Base-by-base conservation (phyloP, 2,797 vertebrate genomes). In the Etheostoma perlongum region DNA sequence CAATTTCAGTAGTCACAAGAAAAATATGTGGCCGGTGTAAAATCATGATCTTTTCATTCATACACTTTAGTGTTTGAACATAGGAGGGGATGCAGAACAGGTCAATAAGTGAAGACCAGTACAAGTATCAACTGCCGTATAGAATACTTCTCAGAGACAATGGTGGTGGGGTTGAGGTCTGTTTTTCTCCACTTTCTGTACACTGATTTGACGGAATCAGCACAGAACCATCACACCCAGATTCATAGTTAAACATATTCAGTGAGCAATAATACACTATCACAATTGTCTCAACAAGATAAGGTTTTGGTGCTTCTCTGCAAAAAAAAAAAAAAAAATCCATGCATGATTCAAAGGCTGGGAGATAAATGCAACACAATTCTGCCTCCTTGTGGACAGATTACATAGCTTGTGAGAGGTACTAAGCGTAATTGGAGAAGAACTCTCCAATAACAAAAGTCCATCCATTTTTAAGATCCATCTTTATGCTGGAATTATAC, bases 1-100 rank as follows among this genome's bases (percentile, higher is more conserved):
- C 68, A 72, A 87, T 87, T 85, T 91, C 72, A 86, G 66, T 85
- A 77, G 79, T 93, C 83, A 92, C 80, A 18, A 81, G 78, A 86
- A 85, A 87, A 90, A 86, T 70, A 84, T 78, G 81, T 92, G 88
- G 71, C 88, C 79, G 63, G 83, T 89, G 82, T 85, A 78, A 88
- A 88, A 82, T 76, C 77, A 30, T 83, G 65, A 36, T 79, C 74
- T 77, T 61, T 74, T 90, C 84, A 74, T 80, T 88, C 71, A 68
- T 84, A 71, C 85, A 67, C 18, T 23, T 69, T 6, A 68, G 52
- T 77, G 64, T 63, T 67, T 58, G 15, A 82, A 85, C 62, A 55
- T 6, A 47, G 67, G 63, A 63, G 44, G 51, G 47, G 74, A 63
- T 67, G 67, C 44, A 73, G 75, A 64, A 36, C 12, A 67, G 54